These are phyloP conservation scores for Lepetodrilus schrolli DNA, from an alignment of 2,888 invertebrate genomes.

Conservation along the genomic window DNA sequence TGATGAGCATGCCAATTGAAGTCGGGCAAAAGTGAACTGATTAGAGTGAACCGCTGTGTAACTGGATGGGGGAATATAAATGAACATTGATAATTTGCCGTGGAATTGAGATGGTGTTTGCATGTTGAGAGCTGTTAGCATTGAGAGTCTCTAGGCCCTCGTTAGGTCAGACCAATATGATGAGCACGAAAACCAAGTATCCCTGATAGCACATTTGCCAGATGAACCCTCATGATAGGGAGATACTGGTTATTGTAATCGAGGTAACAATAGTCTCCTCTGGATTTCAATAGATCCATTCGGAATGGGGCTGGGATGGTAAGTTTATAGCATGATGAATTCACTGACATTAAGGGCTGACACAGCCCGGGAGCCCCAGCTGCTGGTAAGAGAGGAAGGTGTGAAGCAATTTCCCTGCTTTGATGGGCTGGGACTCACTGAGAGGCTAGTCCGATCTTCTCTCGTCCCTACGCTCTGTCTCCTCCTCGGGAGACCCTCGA, in stretches of 20 bases:
- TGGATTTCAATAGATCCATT: constrained; percentile 25
- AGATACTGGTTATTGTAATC: constrained; percentile 20
- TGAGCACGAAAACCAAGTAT: not conserved
- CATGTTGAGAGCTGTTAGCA: constrained; percentile 12
- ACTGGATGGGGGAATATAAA: too few species aligned
- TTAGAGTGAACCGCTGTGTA: too few species aligned
- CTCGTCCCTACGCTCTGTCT: not conserved
- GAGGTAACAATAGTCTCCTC: constrained; percentile 17
- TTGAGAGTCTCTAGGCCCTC: constrained; percentile 10
- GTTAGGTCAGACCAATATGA: constrained; percentile 6
- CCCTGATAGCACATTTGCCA: constrained; percentile 13
- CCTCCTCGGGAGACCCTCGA: constrained; percentile 10
- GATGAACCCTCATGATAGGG: not conserved
- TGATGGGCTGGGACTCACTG: constrained; percentile 33
- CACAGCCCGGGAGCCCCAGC: constrained; percentile 46
- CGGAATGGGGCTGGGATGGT: constrained; percentile 13
- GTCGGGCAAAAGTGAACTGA: too few species aligned
- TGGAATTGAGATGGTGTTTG: not conserved
- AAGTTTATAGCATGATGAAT: constrained; percentile 29
- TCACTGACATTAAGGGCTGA: constrained; percentile 19
- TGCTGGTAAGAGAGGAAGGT: constrained; percentile 46
- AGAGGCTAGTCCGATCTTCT: not conserved
- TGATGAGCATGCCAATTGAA: too few species aligned
- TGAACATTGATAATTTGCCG: too few species aligned
- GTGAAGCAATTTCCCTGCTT: constrained; percentile 54